Base-by-base conservation (phyloP, 2,797 vertebrate genomes). In the Fratercula arctica region DNA sequence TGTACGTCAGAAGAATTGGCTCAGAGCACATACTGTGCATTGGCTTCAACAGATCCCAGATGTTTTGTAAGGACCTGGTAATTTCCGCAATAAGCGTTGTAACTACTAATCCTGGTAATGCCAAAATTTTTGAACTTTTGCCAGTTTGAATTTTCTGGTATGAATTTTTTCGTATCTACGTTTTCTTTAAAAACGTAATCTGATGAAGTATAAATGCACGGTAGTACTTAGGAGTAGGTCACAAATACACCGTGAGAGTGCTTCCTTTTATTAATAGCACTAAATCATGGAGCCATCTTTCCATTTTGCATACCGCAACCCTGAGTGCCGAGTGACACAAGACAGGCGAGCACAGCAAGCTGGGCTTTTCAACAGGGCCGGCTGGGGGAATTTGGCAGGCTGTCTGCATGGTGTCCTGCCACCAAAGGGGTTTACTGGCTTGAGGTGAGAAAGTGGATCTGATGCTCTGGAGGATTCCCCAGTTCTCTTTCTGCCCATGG, bases 201-300 rank as follows among this genome's bases (percentile, higher is more conserved):
- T 82, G 51, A 31, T 0, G 1, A 60, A 53, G 46, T 56, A 45
- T 54, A 84, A 87, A 72, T 93, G 64, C 2, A 7, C 1, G 0
- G 11, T 37, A 35, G 25, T 74, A 26, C 48, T 81, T 60, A 43
- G 33, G 77, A 84, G 51, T 25, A 35, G 66, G 60, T 82, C 70
- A 39, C 61, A 87, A 83, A 80, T 60, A 59, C 13, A 35, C 18
- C 0, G 9, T 13, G 35, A 63, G 66, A 9, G 3, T 59, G 33
- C 25, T 89, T 89, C 45, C 67, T 94, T 88, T 96, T 93, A 96
- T 89, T 94, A 93, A 76, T 96, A 94, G 89, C 68, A 45, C 41
- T 83, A 54, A 88, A 60, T 72, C 63, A 10, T 21, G 39, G 41
- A 86, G 28, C 41, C 87, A 50, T 23, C 48, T 64, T 74, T 93